These are phyloP conservation scores for Percina caprodes DNA, from an alignment of 2,113 vertebrate genomes.

Conservation along the genomic window DNA sequence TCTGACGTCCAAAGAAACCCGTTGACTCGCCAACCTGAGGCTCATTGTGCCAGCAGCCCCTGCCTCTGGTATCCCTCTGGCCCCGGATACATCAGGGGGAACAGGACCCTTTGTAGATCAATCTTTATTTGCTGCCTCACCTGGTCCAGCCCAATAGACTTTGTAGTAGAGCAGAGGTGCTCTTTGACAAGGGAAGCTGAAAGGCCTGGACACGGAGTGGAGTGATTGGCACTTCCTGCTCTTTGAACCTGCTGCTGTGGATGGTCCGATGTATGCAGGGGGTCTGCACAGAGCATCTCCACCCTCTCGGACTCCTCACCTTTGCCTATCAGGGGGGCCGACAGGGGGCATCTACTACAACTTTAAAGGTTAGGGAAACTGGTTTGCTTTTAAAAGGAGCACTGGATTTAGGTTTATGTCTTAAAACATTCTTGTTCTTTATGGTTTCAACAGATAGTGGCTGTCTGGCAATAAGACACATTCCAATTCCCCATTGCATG, in stretches of 20 bases:
- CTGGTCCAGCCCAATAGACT: constrained; percentile 84
- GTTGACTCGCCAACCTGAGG: neutral
- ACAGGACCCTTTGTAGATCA: constrained; percentile 88
- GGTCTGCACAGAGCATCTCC: constrained; percentile 25
- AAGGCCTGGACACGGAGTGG: constrained; percentile 90
- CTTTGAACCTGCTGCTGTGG: constrained; percentile 88
- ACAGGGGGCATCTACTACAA: neutral
- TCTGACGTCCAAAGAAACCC: neutral
- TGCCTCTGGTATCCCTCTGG: constrained; percentile 68
- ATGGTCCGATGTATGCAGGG: constrained; percentile 74
- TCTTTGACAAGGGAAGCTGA: constrained; percentile 94
- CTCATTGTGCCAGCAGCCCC: constrained; percentile 36
- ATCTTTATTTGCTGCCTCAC: constrained; percentile 86
- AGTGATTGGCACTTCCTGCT: constrained; percentile 89
- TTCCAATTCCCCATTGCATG: too few species aligned
- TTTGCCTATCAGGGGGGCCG: neutral
- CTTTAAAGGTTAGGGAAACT: constrained; percentile 4
- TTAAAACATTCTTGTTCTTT: neutral
- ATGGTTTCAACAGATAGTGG: neutral
- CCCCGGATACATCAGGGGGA: constrained; percentile 80
- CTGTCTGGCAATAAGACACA: neutral
- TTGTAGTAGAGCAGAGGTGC: constrained; percentile 89
- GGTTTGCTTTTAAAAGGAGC: neutral
- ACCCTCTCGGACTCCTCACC: constrained; percentile 19
- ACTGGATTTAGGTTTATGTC: neutral